Evolutionary conservation across 2,888 invertebrate species (phyloP), one percentile per base, ranked within the genome.

Genomic region (Tolmerus cingulatus): DNA sequence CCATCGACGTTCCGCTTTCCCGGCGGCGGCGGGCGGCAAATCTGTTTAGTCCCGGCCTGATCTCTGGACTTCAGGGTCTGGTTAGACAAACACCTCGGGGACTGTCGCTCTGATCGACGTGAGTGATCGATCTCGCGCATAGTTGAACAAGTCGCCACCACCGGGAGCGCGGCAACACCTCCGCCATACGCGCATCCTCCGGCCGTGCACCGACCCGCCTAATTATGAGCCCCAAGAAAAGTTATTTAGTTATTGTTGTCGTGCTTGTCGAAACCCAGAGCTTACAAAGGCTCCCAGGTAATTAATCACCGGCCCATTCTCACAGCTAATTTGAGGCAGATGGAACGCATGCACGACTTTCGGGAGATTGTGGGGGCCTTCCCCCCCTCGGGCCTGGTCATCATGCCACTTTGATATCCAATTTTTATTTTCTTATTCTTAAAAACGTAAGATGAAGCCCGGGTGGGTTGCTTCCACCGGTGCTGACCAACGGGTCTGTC

Each of bases 221-320:
- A 85, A 85, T 43, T 85, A 85, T 74, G 27, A 74, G 19, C 14
- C 27, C 34, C 74, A 14, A 30, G 55, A 46, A 55, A 77, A 77
- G 86, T 86, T 86, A 86, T 86, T 86, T 86, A 77, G 77, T 85
- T 85, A 86, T 86, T 86, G 51, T 86, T 74, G 86, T 77, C 55
- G 77, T 55, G 86, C 34, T 77, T 86, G 77, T 86, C 86, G 77
- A 77, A 86, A 86, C 55, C 77, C 77, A 51, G 57, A 86, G 77
- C 51, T 86, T 86, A 77, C 86, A 78, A 77, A 55, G 77, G 74
- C 78, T 86, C 86, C 81, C 78, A 87, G 79, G 87, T 88, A 88
- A 88, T 88, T 88, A 88, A 88, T 88, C 88, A 88, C 87, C 74
- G 27, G 23, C 86, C 85, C 46, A 85, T 87, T 87, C 88, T 79